Evolutionary conservation across 2,113 vertebrate species (phyloP).

Genomic region (Heptranchias perlo): DNA sequence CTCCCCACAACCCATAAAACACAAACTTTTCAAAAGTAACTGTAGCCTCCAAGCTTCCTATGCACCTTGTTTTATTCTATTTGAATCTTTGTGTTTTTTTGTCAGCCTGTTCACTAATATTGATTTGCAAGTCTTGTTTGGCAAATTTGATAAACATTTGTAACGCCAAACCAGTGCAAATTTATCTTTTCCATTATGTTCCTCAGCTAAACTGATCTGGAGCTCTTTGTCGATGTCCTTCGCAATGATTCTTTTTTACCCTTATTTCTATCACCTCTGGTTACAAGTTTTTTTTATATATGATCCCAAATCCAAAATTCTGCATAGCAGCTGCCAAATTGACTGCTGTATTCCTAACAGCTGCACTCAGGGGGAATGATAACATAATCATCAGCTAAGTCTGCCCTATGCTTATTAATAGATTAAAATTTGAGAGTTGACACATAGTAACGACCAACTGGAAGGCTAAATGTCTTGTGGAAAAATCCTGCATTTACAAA

Average conservation of each 20-base stretch:
- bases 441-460: not conserved
- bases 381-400: not conserved
- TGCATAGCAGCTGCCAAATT: not conserved
- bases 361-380: not conserved
- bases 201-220: not conserved
- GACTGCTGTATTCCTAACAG: not conserved
- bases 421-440: not conserved
- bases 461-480: not conserved
- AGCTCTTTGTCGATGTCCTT: not conserved
- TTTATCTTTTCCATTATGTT: not conserved
- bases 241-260: not conserved
- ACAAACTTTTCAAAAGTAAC: not conserved
- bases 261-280: not conserved
- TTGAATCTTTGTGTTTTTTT: not conserved
- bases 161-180: not conserved
- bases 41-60: not conserved
- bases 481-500: not conserved
- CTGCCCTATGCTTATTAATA: not conserved
- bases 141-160: not conserved
- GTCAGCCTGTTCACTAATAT: not conserved
- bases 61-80: not conserved
- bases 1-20: not conserved
- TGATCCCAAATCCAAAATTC: not conserved
- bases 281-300: not conserved
- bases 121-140: not conserved